Evolutionary conservation across 1,140 invertebrate genomes (phyloP).

Genomic region (Euura saliciscinereae): DNA sequence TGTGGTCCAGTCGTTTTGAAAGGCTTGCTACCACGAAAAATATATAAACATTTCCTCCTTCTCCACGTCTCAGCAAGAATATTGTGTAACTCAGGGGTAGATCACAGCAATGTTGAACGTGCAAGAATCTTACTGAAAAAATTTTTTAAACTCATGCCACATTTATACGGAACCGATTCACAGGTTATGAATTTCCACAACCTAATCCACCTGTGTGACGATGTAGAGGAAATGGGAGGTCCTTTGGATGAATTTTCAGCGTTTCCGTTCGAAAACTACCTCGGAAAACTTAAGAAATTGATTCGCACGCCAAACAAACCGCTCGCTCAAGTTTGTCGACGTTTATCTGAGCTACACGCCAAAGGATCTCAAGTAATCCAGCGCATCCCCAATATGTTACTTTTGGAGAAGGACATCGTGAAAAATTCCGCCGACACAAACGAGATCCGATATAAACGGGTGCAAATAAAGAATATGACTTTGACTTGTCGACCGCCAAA

Average conservation of each 20-base stretch:
- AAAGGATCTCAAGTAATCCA: no score
- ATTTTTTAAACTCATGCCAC: conserved; percentile 18
- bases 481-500: no score
- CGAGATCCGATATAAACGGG: no score
- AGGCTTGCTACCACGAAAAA: neutral
- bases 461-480: no score
- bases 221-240: conserved; percentile 14
- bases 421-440: no score
- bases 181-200: conserved; percentile 11
- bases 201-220: conserved; percentile 22
- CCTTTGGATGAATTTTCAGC: conserved; percentile 26
- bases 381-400: no score
- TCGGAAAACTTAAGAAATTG: conserved; percentile 23
- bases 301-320: conserved; percentile 20
- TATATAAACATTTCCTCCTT: neutral
- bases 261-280: conserved; percentile 26
- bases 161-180: conserved; percentile 12
- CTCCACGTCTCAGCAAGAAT: neutral
- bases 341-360: conserved; percentile 10
- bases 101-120: neutral
- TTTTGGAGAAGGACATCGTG: no score
- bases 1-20: neutral
- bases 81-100: neutral
- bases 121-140: conserved; percentile 8
- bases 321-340: conserved; percentile 25